Base-by-base conservation (phyloP, 1,140 invertebrate species). In the Neodiprion pinetum region DNA sequence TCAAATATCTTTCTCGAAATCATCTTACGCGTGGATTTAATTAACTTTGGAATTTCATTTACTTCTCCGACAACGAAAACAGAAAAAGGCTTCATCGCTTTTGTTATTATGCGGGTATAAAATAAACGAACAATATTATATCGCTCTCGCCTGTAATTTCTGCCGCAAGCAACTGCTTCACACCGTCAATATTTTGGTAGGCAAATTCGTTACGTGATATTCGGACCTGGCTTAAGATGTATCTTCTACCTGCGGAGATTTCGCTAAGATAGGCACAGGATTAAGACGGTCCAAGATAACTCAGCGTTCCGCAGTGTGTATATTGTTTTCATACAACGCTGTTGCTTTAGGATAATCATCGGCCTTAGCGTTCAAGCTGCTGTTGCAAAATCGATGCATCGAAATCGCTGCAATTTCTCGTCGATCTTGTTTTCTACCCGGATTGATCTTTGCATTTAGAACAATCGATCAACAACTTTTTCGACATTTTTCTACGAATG, bases 321-420 rank as follows among this genome's bases (percentile, higher is more conserved):
- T 84, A 86, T 85, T 85, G 84, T 86, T 85, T 80, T 78, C 83
- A 83, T 80, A 81, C 80, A 80, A 78, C 80, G 75, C 80, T 86
- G 85, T 86, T 86, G 83, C 83, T 79, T 84, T 85, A 86, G 84
- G 85, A 86, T 86, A 86, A 86, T 86, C 85, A 85, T 83, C 14
- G 81, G 84, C 80, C 81, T 84, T 83, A 1, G 5, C 5, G 5
- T 40, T 40, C 28, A 40, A 40, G 28, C 28, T 40, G 28, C 5
- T 40, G 28, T 40, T 2, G 28, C 28, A 40, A 40, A 40, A 40
- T 40, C 5, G 1, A 40, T 40, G 28, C 28, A 40, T 40, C 28
- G 28, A 40, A 40, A 40, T 40, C 28, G 28, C 28, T 40, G 1
- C 28, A 40, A 40, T 40, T 40, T 40, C 28, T 40, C 28, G 28